Evolutionary conservation across 2,888 invertebrate genomes (phyloP), one percentile per base, ranked within the genome.

Genomic region (Aporophyla nigra): DNA sequence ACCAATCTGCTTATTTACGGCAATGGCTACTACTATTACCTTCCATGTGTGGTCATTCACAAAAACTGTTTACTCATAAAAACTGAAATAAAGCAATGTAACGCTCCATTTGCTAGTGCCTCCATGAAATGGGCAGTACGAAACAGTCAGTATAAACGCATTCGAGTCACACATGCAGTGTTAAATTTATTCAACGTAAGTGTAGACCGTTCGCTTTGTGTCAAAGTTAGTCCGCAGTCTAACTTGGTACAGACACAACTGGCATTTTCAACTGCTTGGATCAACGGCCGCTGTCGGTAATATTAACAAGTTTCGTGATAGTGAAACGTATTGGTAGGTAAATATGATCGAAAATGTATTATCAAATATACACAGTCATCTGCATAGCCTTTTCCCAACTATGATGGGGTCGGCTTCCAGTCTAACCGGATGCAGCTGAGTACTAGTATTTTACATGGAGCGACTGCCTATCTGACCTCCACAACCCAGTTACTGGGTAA

Each of bases 141-240:
- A 81, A 83, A 76, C 76, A 78, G 74, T 56, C 73, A 21, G 82
- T 70, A 70, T 85, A 82, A 86, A 86, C 86, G 78, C 84, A 91
- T 91, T 90, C 91, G 73, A 89, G 90, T 90, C 91, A 91, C 91
- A 91, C 75, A 83, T 88, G 85, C 83, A 80, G 78, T 82, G 86
- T 88, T 90, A 90, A 89, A 91, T 91, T 88, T 88, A 88, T 88
- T 91, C 88, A 88, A 87, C 80, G 89, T 86, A 90, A 88, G 89
- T 85, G 82, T 77, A 75, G 79, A 86, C 81, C 85, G 89, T 87
- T 89, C 88, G 91, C 93, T 92, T 91, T 91, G 91, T 90, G 88
- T 90, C 84, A 87, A 88, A 87, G 89, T 89, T 89, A 84, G 89
- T 84, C 86, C 85, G 61, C 54, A 54, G 72, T 16, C 75, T 83